These are phyloP conservation scores for Dryadula phaetusa DNA, from an alignment of 2,888 invertebrate genomes.

Conservation along the genomic window DNA sequence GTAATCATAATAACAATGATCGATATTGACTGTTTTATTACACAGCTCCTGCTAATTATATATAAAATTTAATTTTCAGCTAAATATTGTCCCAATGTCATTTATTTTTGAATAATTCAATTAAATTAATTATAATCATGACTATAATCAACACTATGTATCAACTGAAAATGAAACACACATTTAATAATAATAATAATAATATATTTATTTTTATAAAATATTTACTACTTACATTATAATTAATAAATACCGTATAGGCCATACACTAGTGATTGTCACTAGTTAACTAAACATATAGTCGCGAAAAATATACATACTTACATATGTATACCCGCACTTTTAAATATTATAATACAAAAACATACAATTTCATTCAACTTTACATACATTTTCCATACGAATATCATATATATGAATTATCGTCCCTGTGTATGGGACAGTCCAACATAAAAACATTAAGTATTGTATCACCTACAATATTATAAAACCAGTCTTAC, in stretches of 20 bases:
- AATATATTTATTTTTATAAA: conserved; percentile 22
- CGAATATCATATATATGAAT: not conserved
- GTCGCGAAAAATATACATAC: not conserved
- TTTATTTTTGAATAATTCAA: too few relatives aligned
- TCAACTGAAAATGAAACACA: conserved; percentile 4
- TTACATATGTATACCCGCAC: conserved; percentile 1
- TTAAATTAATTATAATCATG: too few relatives aligned
- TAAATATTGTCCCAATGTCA: too few relatives aligned
- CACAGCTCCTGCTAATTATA: too few relatives aligned
- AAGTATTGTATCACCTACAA: conserved; percentile 8
- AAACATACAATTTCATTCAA: not conserved
- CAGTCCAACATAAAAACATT: not conserved
- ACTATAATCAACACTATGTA: too few relatives aligned
- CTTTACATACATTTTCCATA: not conserved
- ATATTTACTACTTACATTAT: conserved; percentile 31
- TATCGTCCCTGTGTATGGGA: not conserved
- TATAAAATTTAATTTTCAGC: too few relatives aligned
- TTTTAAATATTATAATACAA: not conserved
- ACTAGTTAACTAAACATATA: conserved; percentile 1
- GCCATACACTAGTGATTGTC: not conserved
- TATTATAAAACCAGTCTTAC: too few relatives aligned
- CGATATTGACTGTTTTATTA: too few relatives aligned
- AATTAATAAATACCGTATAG: conserved; percentile 24
- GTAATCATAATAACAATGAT: too few relatives aligned
- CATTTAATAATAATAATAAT: not conserved